Conservation (phyloP, 2,888 invertebrate genomes). For the Meteorus cinctellus region DNA sequence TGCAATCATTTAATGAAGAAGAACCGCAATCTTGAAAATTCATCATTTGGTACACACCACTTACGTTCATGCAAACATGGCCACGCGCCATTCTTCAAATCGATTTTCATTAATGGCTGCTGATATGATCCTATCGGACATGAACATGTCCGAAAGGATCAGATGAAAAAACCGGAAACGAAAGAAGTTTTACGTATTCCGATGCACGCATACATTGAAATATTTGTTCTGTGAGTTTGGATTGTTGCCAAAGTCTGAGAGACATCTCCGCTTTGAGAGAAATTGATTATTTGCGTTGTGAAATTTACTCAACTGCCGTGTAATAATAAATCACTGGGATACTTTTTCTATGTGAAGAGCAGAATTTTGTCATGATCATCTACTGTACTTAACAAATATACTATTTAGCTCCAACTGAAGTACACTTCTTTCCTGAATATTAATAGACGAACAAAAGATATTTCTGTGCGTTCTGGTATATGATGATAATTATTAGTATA, state of each 20-base stretch:
- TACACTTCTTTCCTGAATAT: too few relatives aligned
- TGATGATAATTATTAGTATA: too few relatives aligned
- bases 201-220: neutral
- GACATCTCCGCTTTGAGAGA: slow-evolving; percentile 26
- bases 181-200: slow-evolving; percentile 25
- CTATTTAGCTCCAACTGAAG: too few relatives aligned
- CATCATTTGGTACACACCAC: neutral
- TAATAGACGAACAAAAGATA: too few relatives aligned
- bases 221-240: slow-evolving; percentile 27
- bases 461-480: too few relatives aligned
- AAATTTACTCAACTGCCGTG: slow-evolving; percentile 13
- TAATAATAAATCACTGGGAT: too few relatives aligned
- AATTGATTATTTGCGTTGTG: slow-evolving; percentile 33
- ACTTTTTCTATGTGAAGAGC: too few relatives aligned
- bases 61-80: neutral
- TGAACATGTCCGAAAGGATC: neutral
- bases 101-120: slow-evolving; percentile 11
- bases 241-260: slow-evolving; percentile 16
- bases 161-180: neutral
- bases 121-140: slow-evolving; percentile 4
- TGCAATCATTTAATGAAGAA: neutral
- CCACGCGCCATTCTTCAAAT: neutral
- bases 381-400: too few relatives aligned
- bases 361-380: too few relatives aligned
- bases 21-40: slow-evolving; percentile 43